Evolutionary conservation across 1,140 invertebrate species (phyloP), one percentile per base, ranked within the genome.

Genomic region (Aporrectodea caliginosa): DNA sequence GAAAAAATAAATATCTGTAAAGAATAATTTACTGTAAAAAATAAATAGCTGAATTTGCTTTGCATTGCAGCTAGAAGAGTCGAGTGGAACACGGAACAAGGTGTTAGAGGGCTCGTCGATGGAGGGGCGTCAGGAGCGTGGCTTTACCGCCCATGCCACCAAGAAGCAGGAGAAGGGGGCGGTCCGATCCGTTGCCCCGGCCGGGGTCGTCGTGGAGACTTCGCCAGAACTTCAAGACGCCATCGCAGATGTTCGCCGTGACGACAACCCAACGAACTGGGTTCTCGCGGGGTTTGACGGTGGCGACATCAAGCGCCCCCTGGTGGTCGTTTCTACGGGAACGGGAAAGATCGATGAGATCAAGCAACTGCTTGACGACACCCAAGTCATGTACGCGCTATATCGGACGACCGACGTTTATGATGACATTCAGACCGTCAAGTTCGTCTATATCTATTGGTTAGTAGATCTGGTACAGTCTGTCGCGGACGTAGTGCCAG

Each of bases 361-460:
- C 16, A 82, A 80, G 43, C 78, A 75, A 16, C 73, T 71, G 34
- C 75, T 87, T 2, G 73, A 77, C 16, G 83, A 85, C 30, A 82
- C 82, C 35, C 73, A 80, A 70, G 84, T 82, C 16, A 84, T 86
- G 84, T 88, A 86, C 80, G 85, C 82, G 1, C 79, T 88, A 22
- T 87, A 84, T 71, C 79, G 86, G 70, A 82, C 84, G 2, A 83
- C 84, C 1, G 85, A 86, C 78, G 79, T 82, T 32, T 82, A 84
- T 31, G 86, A 87, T 80, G 84, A 84, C 73, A 85, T 86, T 69
- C 82, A 83, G 35, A 87, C 85, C 22, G 86, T 87, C 35, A 88
- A 88, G 77, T 88, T 88, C 85, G 85, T 86, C 58, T 87, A 84
- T 72, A 86, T 88, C 69, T 80, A 83, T 16, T 88, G 87, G 87